Base-by-base conservation (phyloP, 2,113 vertebrate species). In the Cephalopholis sonnerati region DNA sequence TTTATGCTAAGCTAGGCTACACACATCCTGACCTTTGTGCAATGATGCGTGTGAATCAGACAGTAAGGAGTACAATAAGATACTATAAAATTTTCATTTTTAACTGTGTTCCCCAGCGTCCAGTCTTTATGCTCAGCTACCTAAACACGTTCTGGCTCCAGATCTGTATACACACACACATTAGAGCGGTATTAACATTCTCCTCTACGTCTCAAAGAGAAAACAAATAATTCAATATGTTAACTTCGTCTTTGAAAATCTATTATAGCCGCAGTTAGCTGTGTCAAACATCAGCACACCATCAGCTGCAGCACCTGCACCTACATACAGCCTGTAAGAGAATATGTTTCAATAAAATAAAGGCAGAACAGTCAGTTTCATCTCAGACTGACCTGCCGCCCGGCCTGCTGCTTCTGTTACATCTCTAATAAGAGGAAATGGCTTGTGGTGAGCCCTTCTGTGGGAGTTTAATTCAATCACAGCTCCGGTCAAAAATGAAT, bases 391-490 rank as follows among this genome's bases (percentile, higher is more conserved):
- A 68, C 79, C 88, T 74, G 88, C 83, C 82, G 80, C 58, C 18
- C 71, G 57, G 81, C 72, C 88, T 82, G 86, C 88, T 87, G 87
- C 71, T 87, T 79, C 86, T 83, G 74, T 82, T 90, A 70, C 84
- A 81, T 86, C 83, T 90, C 87, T 94, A 94, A 94, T 93, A 82
- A 87, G 87, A 94, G 93, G 93, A 94, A 95, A 95, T 94, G 87
- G 90, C 87, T 84, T 76, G 86, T 79, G 79, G 81, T 69, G 63
- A 83, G 91, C 88, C 90, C 89, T 92, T 90, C 93, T 93, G 91
- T 93, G 93, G 91, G 89, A 89, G 91, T 86, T 93, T 95, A 94
- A 95, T 95, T 93, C 85, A 94, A 94, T 95, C 93, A 90, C 77
- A 81, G 79, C 85, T 72, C 77, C 39, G 88, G 91, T 93, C 91